Base-by-base conservation (phyloP, 1,140 invertebrate genomes). In the Drosophila sturtevanti region DNA sequence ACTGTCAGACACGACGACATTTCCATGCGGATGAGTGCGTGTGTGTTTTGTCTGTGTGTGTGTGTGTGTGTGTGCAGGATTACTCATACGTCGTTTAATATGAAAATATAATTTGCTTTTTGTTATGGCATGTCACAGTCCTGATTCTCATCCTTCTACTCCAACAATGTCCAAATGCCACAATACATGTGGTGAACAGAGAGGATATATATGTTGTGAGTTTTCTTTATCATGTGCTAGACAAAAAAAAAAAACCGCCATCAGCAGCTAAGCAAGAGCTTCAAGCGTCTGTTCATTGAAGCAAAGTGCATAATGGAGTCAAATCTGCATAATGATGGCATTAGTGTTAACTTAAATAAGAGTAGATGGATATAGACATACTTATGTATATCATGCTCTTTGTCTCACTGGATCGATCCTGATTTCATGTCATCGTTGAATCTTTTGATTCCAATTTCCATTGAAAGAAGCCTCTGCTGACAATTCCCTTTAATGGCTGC, bases 71-170 rank as follows among this genome's bases (percentile, higher is more conserved):
- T 22, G 54, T 48, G 14, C 12, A 24, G 59, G 62, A 87, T 78
- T 76, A 72, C 69, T 75, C 70, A 54, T 68, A 67, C 61, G 68
- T 70, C 77, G 69, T 65, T 74, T 81, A 63, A 85, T 86, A 72
- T 75, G 75, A 87, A 87, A 87, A 72, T 81, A 87, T 87, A 86
- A 86, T 87, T 81, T 69, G 31, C 81, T 66, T 77, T 69, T 56
- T 73, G 54, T 77, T 77, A 51, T 61, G 72, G 52, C 72, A 76
- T 76, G 74, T 69, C 37, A 52, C 16, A 4, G 41, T 41, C 44
- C 16, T 18, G 24, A 1, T 24, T 12, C 5, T 41, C 18, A 4
- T 2, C 22, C 37, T 16, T 7, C 11, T 10, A 7, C 24, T 60
- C 10, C 9, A 10, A 24, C 27, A 7, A 9, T 44, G 27, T 48